A percentile compares a stretch with the other conserved stretches of the same genome.
Evolutionary conservation across 2,113 vertebrate species (phyloP).

Genomic region (Sisor rabdophorus): DNA sequence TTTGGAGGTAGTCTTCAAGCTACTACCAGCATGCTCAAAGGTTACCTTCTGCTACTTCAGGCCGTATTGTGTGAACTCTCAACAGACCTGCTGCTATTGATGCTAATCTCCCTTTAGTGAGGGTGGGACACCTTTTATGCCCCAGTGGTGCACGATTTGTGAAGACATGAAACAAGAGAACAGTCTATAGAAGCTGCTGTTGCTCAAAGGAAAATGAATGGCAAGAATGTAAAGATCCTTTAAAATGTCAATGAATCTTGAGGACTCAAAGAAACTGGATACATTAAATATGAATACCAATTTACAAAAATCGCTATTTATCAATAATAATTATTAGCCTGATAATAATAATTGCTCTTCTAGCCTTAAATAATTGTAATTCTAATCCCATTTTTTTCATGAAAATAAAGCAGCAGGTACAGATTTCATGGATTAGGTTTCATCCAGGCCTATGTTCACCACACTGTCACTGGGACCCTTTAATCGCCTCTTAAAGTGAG

Average conservation of each 20-base stretch:
- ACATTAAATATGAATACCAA: slow-evolving; percentile 38
- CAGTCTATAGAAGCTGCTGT: slow-evolving; percentile 57
- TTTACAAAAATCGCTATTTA: not conserved
- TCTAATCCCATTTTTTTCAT: slow-evolving; percentile 43
- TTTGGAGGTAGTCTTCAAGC: slow-evolving; percentile 16
- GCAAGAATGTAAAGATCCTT: slow-evolving; percentile 61
- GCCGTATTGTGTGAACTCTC: slow-evolving; percentile 44
- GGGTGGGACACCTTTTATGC: slow-evolving; percentile 62
- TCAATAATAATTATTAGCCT: too few relatives aligned
- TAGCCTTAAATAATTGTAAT: slow-evolving; percentile 35
- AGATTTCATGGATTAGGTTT: slow-evolving; percentile 66
- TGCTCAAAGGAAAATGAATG: slow-evolving; percentile 64
- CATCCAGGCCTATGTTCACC: slow-evolving; percentile 60
- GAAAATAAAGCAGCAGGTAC: slow-evolving; percentile 57
- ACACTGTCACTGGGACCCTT: slow-evolving; percentile 64
- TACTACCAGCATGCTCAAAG: slow-evolving; percentile 35
- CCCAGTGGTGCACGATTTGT: slow-evolving; percentile 63
- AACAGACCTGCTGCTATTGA: slow-evolving; percentile 53
- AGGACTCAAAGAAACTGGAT: slow-evolving; percentile 64
- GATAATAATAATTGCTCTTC: too few relatives aligned
- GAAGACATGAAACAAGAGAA: slow-evolving; percentile 57
- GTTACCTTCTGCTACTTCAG: slow-evolving; percentile 36
- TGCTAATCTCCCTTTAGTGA: slow-evolving; percentile 63
- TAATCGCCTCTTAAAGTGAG: slow-evolving; percentile 63
- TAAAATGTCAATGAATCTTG: slow-evolving; percentile 59